phyloP scores from a whole-genome alignment of 2,113 vertebrate genomes.

The Cromileptes altivelis region DNA sequence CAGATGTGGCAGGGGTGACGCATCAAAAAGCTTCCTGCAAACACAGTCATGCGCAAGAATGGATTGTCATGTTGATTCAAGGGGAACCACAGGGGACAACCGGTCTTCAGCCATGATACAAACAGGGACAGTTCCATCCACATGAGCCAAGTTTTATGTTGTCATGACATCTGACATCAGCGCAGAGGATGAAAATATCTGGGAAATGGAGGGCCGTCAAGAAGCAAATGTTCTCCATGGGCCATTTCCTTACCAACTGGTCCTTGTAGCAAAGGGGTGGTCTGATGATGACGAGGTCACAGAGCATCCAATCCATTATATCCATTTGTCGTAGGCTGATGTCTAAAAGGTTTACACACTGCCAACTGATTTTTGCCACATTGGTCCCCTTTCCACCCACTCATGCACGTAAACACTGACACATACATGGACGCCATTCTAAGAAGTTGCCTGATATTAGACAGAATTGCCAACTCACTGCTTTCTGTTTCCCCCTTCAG shows the following conservation, averaged over 20 bases:
- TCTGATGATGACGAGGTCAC: not conserved
- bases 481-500: too few relatives aligned
- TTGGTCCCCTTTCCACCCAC: not conserved
- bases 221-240: not conserved
- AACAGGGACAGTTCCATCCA: not conserved
- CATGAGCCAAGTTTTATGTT: not conserved
- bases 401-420: not conserved
- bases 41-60: conserved; percentile 6
- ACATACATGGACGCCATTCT: not conserved
- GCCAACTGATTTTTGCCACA: not conserved
- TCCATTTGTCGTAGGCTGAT: not conserved
- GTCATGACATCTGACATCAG: not conserved
- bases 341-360: not conserved
- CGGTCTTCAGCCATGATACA: conserved; percentile 4
- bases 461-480: not conserved
- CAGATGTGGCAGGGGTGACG: not conserved
- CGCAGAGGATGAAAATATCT: not conserved
- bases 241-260: conserved; percentile 5
- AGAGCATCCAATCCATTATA: not conserved
- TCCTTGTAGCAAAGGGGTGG: not conserved
- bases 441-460: not conserved
- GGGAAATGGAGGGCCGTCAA: not conserved
- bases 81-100: conserved; percentile 4
- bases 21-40: conserved; percentile 22
- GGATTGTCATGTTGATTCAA: conserved; percentile 33